Evolutionary conservation across 2,113 vertebrate species (phyloP), one percentile per base, ranked within the genome.

Genomic region (Atrichornis clamosus): DNA sequence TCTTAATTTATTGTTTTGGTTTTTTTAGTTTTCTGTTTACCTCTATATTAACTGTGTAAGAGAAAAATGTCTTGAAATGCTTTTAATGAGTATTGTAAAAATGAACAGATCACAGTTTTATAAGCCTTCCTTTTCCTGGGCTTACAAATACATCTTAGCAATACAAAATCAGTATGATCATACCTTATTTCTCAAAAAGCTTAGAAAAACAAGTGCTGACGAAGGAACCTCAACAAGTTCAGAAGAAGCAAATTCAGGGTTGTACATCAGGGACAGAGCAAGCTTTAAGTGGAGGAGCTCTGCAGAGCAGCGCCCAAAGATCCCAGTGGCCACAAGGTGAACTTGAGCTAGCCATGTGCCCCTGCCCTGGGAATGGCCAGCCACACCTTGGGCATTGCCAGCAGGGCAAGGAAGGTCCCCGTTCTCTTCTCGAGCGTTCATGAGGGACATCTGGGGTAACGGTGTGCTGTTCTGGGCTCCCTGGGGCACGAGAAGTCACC

Each of bases 21-120:
- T 0, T 14, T 55, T 67, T 35, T 69, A 64, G 23, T 81, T 91
- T 85, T 83, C 21, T 84, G 7, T 93, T 93, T 90, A 74, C 49
- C 69, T 84, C 26, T 87, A 1, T 78, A 52, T 95, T 68, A 94
- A 76, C 33, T 72, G 6, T 73, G 70, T 52, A 50, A 92, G 77
- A 44, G 89, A 86, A 93, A 72, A 82, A 93, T 13, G 27, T 62
- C 93, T 93, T 93, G 59, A 84, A 35, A 72, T 84, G 33, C 64
- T 86, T 92, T 81, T 65, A 52, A n/a, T 91, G 37, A 78, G 35
- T 67, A 72, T 82, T 89, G 78, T 77, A 92, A 94, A 89, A 97
- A 65, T 47, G 20, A 95, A 47, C 91, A 92, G 46, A 83, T 90
- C 93, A 39, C 26, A 87, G 8, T 84, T 91, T 94, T 89, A 95